A percentile compares a stretch with the other conserved stretches of the same genome.
phyloP scores from a whole-genome alignment of 1,140 invertebrate genomes.

The Samia ricini region DNA sequence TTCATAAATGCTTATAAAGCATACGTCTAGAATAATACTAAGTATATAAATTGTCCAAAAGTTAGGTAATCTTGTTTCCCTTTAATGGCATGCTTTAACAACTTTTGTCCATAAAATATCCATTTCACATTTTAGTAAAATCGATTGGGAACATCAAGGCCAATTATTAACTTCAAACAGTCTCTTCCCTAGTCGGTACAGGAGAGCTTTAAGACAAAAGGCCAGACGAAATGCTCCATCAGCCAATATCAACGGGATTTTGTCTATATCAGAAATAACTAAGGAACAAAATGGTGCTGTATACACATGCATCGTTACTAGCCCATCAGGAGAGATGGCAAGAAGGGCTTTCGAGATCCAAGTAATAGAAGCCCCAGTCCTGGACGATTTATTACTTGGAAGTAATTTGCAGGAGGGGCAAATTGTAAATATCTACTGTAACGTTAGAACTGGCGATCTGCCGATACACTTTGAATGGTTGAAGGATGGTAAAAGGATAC shows the following conservation, averaged over 20 bases:
- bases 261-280: slow-evolving; percentile 88
- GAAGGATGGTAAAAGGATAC: slow-evolving; percentile 87
- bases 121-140: slow-evolving; percentile 61
- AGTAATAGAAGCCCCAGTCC: slow-evolving; percentile 86
- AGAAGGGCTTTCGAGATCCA: slow-evolving; percentile 82
- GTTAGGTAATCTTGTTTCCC: neutral
- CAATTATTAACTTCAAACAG: slow-evolving; percentile 56
- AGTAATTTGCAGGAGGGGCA: slow-evolving; percentile 91
- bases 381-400: slow-evolving; percentile 76
- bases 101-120: neutral
- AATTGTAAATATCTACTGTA: slow-evolving; percentile 92
- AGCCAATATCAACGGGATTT: slow-evolving; percentile 66
- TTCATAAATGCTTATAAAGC: too few species aligned
- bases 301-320: slow-evolving; percentile 90
- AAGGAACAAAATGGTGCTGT: slow-evolving; percentile 82
- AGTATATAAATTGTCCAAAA: too few species aligned
- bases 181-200: slow-evolving; percentile 59
- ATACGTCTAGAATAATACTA: too few species aligned
- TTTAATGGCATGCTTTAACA: neutral
- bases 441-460: slow-evolving; percentile 92
- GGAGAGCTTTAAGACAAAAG: slow-evolving; percentile 40
- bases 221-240: slow-evolving; percentile 40
- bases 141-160: slow-evolving; percentile 73
- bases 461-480: slow-evolving; percentile 94
- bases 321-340: slow-evolving; percentile 87